A percentile compares a stretch with the other conserved stretches of the same genome.
phyloP scores from a whole-genome alignment of 2,888 invertebrate genomes.

The Dynastes maya region DNA sequence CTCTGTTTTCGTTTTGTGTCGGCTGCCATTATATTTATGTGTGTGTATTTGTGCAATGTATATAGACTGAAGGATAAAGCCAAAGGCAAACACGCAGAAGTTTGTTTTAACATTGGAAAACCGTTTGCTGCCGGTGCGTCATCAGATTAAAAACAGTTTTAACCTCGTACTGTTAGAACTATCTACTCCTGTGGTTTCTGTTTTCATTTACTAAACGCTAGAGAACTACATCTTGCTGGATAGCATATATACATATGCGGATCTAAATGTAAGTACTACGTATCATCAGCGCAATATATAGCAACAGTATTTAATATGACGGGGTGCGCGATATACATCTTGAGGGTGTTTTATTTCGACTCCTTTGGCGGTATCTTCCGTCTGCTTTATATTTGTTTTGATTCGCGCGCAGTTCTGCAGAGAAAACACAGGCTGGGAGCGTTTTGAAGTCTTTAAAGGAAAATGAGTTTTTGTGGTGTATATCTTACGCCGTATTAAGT shows the following conservation, averaged over 20 bases:
- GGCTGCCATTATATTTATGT: not conserved
- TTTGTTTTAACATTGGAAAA: not conserved
- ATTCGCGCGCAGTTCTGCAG: not conserved
- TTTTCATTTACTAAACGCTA: not conserved
- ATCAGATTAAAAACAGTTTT: constrained; percentile 19
- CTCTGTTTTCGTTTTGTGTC: not conserved
- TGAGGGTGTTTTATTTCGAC: constrained; percentile 1
- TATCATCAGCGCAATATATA: not conserved
- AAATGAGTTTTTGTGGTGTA: not conserved
- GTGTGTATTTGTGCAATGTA: not conserved
- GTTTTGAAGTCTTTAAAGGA: not conserved
- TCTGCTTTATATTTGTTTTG: constrained; percentile 21
- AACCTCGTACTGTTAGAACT: not conserved
- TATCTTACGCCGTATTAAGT: not conserved
- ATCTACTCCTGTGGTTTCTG: not conserved
- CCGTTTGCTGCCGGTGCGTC: not conserved
- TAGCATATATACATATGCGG: not conserved
- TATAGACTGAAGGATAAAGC: not conserved
- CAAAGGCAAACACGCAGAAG: not conserved
- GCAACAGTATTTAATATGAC: constrained; percentile 3
- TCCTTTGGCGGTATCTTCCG: constrained; percentile 5
- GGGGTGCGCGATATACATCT: not conserved
- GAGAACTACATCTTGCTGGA: not conserved
- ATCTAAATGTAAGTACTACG: not conserved
- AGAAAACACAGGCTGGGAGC: not conserved